phyloP scores from a whole-genome alignment of 1,140 invertebrate genomes.

The Drosophila seguyi region DNA sequence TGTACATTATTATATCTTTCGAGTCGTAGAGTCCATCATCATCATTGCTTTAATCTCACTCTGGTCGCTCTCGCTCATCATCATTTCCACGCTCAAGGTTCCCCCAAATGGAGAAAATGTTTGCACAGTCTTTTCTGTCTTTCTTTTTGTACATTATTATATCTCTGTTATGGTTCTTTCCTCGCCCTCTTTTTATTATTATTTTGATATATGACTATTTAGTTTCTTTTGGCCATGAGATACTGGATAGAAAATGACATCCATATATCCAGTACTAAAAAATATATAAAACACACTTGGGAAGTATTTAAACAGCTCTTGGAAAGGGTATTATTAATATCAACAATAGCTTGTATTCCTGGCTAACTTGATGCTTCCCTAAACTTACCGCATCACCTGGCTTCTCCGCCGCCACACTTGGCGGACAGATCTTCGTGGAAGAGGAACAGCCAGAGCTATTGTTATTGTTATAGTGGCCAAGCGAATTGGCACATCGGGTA shows the following conservation, averaged over 20 bases:
- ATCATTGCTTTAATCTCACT: too few species aligned
- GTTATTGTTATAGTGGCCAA: constrained; percentile 50
- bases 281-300: not conserved
- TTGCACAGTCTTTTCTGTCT: too few species aligned
- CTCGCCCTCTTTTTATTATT: not conserved
- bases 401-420: constrained; percentile 60
- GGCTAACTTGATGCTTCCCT: not conserved
- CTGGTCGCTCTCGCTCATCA: too few species aligned
- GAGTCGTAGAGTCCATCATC: too few species aligned
- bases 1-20: constrained; percentile 21
- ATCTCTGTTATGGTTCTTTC: not conserved
- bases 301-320: not conserved
- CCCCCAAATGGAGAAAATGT: constrained; percentile 36
- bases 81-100: too few species aligned
- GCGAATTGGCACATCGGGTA: constrained; percentile 78
- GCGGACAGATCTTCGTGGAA: constrained; percentile 36
- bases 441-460: constrained; percentile 41
- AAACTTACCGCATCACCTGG: constrained; percentile 72
- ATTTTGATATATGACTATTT: constrained; percentile 1
- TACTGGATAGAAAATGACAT: not conserved
- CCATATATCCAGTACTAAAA: not conserved
- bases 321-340: not conserved
- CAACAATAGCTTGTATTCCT: not conserved
- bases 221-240: not conserved
- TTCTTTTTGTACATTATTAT: too few species aligned